Base-by-base conservation (phyloP, 2,797 vertebrate species). In the Hoplostethus mediterraneus region DNA sequence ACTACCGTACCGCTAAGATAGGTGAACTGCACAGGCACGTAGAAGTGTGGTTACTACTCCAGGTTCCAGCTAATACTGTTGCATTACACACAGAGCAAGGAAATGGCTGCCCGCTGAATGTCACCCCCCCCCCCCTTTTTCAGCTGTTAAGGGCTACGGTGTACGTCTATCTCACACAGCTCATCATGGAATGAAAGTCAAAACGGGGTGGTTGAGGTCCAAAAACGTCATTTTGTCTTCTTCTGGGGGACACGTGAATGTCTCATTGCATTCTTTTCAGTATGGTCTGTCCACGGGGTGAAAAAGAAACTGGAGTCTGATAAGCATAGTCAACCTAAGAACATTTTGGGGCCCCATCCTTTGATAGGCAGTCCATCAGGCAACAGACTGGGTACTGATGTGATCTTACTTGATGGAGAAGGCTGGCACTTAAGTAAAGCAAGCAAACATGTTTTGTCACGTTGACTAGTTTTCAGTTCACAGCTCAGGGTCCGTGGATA, bases 31-130 rank as follows among this genome's bases (percentile, higher is more conserved):
- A 79, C 86, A 89, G 87, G 84, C 87, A 89, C 84, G 9, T 63
- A 49, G 25, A 73, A 82, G 79, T 77, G 79, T 33, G 33, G 80
- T 91, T 89, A 77, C 93, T 92, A 91, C 86, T 89, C 91, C 80
- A 92, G 92, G 92, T 90, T 94, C 74, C 92, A 95, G 90, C 91
- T 92, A 92, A 94, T 91, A 93, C 80, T 75, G 83, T 80, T 76
- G 73, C 88, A 90, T 82, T 86, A 92, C 91, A 92, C 86, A 92
- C 88, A 93, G 89, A 90, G 90, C 79, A 80, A 90, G 85, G 88
- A 82, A 90, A 88, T 89, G 90, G 82, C 88, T 70, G 58, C 61
- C 21, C 67, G 91, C 87, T 87, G 53, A 69, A 65, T 87, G 83
- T 10, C 85, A 89, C 91, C 93, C 40, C 67, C 91, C 93, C 40